phyloP scores from a whole-genome alignment of 2,888 invertebrate species.

The Ichneumon xanthorius region DNA sequence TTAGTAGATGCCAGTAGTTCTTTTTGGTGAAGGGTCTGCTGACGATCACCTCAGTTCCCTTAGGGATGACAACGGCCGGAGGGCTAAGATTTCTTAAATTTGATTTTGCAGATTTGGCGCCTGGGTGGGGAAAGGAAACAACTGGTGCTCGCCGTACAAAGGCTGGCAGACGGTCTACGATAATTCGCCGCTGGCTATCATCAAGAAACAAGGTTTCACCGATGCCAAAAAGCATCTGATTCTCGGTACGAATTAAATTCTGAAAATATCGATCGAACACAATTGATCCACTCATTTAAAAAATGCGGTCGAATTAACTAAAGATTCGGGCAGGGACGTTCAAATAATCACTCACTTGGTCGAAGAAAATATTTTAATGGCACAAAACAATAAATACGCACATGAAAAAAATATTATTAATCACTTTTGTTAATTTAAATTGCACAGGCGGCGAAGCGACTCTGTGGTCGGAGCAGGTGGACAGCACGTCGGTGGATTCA shows the following conservation, averaged over 20 bases:
- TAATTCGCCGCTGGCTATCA: slow-evolving; percentile 89
- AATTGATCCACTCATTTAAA: too few species aligned
- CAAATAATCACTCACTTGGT: too few species aligned
- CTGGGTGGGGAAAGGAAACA: slow-evolving; percentile 93
- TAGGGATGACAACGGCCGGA: not conserved
- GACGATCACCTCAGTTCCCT: slow-evolving; percentile 7
- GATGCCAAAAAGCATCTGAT: slow-evolving; percentile 86
- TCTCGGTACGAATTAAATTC: slow-evolving; percentile 84
- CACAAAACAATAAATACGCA: too few species aligned
- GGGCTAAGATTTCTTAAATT: not conserved
- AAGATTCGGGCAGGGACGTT: too few species aligned
- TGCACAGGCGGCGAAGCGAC: slow-evolving; percentile 91
- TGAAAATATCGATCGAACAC: not conserved
- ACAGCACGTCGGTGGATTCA: slow-evolving; percentile 89
- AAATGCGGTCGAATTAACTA: too few species aligned
- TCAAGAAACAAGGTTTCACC: slow-evolving; percentile 81
- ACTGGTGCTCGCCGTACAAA: slow-evolving; percentile 96
- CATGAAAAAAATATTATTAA: not conserved
- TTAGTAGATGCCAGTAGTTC: too few species aligned
- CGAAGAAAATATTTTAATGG: too few species aligned
- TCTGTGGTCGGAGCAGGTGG: slow-evolving; percentile 94
- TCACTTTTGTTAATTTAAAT: not conserved
- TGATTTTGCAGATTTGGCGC: slow-evolving; percentile 87
- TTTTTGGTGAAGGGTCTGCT: too few species aligned
- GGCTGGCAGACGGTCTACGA: slow-evolving; percentile 95